Evolutionary conservation across 1,140 invertebrate genomes (phyloP).

Genomic region (Trachelipus rathkii): DNA sequence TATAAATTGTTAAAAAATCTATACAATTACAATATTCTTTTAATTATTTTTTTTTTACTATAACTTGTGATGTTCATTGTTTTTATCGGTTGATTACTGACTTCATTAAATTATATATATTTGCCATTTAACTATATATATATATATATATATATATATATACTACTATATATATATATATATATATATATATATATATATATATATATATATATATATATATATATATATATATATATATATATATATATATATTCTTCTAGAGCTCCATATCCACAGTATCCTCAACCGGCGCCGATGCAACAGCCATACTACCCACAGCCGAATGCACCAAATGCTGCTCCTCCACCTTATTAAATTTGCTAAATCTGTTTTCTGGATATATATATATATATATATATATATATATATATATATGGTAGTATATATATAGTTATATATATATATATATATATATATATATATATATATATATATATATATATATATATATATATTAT

Average conservation of each 20-base stretch:
- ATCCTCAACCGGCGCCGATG: not conserved
- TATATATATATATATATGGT: conserved; percentile 15
- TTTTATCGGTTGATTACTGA: no score
- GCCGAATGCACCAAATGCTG: not conserved
- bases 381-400: conserved; percentile 15
- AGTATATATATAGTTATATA: conserved; percentile 4
- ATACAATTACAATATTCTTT: no score
- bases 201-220: conserved; percentile 7
- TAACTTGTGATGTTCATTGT: no score
- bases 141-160: no score
- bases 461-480: not conserved
- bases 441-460: not conserved
- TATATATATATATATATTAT: not conserved
- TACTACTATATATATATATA: no score
- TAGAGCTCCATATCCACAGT: not conserved
- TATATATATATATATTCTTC: not conserved
- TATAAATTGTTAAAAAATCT: no score
- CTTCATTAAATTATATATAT: no score
- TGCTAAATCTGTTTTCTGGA: not conserved
- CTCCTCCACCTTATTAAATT: not conserved
- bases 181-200: no score
- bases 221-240: conserved; percentile 14
- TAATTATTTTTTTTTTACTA: no score
- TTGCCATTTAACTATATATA: no score
- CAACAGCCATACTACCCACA: conserved; percentile 5